Evolutionary conservation across 2,113 vertebrate species (phyloP), one percentile per base, ranked within the genome.

Genomic region (Athene noctua): DNA sequence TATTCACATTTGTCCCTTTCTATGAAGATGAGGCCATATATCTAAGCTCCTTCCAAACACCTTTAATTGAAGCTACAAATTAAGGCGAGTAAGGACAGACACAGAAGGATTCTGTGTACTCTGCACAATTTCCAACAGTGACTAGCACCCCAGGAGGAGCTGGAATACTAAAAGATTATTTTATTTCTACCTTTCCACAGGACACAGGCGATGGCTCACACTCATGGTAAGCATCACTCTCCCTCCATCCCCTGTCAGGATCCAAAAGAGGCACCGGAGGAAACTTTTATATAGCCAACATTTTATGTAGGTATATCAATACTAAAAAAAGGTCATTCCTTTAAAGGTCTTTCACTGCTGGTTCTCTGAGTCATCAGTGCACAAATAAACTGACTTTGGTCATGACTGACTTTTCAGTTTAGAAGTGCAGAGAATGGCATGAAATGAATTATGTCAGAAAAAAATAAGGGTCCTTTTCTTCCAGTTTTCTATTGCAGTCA

Each of bases 391-490:
- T 87, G 84, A 36, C 58, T 90, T 92, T 44, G 29, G 23, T 51
- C 73, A 42, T 26, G 54, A 81, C 58, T 21, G 55, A 57, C 11
- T 81, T 92, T 93, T 89, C 77, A 20, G 21, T 63, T 79, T 65
- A 67, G 46, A 94, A 88, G 27, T 40, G 30, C 54, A 80, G 47
- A 68, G 85, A 93, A 90, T 32, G 34, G 71, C 63, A 72, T n/a
- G 74, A 88, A 94, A 97, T 77, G 80, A 87, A 95, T 91, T 85
- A 86, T 49, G 49, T 63, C 63, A 42, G 25, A 51, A 66, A 66
- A 58, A 70, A 63, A 80, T n/a, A 89, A 72, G 61, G 7, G n/a
- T 30, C 27, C 32, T 91, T 81, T 94, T 78, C 47, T 82, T 73
- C 42, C 62, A 44, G 12, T 78, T 91, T 93, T 73, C 75, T 74